Percentiles rank a stretch among this genome's conserved stretches.
Conservation (phyloP, 2,113 vertebrate genomes). For the Calypte anna region DNA sequence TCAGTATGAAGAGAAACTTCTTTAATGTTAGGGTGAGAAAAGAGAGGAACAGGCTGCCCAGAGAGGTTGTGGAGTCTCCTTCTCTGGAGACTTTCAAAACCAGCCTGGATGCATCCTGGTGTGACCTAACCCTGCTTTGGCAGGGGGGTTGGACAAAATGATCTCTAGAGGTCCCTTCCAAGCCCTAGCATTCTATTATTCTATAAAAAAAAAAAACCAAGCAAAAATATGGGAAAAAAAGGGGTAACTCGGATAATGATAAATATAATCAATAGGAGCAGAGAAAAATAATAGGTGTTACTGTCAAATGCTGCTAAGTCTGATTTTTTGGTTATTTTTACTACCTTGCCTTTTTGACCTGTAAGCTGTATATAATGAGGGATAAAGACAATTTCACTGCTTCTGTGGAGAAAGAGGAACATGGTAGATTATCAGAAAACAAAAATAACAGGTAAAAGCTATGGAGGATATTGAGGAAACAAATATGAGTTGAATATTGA, state of each 20-base stretch:
- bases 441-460: background rate
- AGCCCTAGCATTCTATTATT: too few relatives aligned
- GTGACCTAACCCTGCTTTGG: too few relatives aligned
- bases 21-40: too few relatives aligned
- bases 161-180: too few relatives aligned
- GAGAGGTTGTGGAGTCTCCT: too few relatives aligned
- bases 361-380: background rate
- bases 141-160: too few relatives aligned
- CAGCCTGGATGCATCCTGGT: too few relatives aligned
- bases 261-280: background rate
- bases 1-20: too few relatives aligned
- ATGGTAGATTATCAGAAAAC: background rate
- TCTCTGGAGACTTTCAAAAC: too few relatives aligned
- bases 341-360: background rate
- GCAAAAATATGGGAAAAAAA: background rate
- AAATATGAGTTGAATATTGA: background rate
- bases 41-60: too few relatives aligned
- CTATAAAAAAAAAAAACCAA: background rate
- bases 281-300: background rate
- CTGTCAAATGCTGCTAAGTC: background rate
- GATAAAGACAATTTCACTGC: background rate
- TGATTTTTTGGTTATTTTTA: background rate
- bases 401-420: background rate
- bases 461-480: background rate
- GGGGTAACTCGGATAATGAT: background rate